Conservation (phyloP, 2,797 vertebrate species). For the Acrocephalus scirpaceus region DNA sequence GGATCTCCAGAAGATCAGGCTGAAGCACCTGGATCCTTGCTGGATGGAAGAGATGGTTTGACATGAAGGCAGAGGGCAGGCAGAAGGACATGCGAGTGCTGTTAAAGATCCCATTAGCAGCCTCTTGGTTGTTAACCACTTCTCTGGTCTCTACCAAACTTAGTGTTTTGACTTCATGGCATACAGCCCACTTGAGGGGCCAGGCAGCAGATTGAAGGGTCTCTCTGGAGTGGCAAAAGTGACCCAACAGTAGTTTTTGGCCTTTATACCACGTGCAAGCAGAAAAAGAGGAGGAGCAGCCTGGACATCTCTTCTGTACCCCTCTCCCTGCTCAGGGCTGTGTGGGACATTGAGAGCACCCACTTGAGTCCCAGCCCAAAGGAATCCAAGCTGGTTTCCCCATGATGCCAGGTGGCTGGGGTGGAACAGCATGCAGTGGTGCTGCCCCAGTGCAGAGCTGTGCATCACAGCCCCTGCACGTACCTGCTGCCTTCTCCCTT, state of each 20-base stretch:
- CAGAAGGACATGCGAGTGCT: fast-evolving
- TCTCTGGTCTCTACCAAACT: neutral
- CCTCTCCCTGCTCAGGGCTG: neutral
- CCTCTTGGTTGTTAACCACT: neutral
- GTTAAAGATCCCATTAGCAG: neutral
- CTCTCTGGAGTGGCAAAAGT: neutral
- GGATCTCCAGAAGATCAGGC: neutral
- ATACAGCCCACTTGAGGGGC: neutral
- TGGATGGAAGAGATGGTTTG: neutral
- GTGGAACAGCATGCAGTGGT: neutral
- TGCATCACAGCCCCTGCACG: neutral
- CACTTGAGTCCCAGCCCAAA: neutral
- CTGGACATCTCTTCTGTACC: too few species aligned
- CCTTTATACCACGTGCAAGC: neutral
- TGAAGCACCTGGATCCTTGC: neutral
- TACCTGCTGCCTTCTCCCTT: neutral
- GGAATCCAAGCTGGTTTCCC: neutral
- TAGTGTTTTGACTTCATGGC: neutral
- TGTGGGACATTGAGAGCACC: fast-evolving
- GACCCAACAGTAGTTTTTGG: neutral
- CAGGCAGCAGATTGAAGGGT: neutral
- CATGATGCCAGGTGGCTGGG: neutral
- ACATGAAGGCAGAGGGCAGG: neutral
- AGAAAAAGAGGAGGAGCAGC: neutral
- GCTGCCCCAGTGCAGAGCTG: neutral